A percentile compares a stretch with the other conserved stretches of the same genome.
Conservation (phyloP, 1,140 invertebrate genomes). For the Conus betulinus region DNA sequence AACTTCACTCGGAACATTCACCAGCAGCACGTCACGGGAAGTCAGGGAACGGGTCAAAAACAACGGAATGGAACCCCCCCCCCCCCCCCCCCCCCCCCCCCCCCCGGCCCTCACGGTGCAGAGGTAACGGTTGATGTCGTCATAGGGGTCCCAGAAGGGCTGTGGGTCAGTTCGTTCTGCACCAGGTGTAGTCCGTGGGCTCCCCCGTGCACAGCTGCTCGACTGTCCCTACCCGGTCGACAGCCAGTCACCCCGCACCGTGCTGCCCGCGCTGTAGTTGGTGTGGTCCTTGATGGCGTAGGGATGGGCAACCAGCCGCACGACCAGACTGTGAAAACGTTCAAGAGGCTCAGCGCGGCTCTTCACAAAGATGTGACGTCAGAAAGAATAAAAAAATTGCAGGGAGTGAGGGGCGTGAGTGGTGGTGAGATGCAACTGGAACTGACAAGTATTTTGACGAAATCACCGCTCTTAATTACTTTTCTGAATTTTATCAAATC, state of each 20-base stretch:
- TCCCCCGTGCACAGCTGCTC: conserved; percentile 20
- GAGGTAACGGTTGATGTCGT: neutral
- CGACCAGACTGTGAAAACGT: conserved; percentile 33
- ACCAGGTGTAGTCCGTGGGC: conserved; percentile 46
- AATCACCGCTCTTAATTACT: no score
- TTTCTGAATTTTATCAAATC: no score
- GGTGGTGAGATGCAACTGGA: no score
- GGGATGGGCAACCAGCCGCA: conserved; percentile 57
- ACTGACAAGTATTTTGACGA: no score
- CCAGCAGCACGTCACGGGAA: neutral
- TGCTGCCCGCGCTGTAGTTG: conserved; percentile 51
- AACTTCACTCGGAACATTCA: neutral
- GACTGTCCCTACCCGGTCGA: conserved; percentile 37
- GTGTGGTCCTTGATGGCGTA: conserved; percentile 40
- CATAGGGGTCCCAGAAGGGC: neutral
- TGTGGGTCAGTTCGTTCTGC: conserved; percentile 12
- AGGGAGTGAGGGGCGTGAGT: no score
- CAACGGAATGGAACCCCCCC: no score
- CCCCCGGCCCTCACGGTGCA: neutral
- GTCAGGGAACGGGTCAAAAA: neutral
- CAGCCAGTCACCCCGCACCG: conserved; percentile 46
- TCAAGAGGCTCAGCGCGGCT: no score
- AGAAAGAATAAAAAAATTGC: no score
- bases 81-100: no score
- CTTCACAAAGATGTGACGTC: no score